Conservation (phyloP, 1,140 invertebrate genomes). For the Drosophila santomea region DNA sequence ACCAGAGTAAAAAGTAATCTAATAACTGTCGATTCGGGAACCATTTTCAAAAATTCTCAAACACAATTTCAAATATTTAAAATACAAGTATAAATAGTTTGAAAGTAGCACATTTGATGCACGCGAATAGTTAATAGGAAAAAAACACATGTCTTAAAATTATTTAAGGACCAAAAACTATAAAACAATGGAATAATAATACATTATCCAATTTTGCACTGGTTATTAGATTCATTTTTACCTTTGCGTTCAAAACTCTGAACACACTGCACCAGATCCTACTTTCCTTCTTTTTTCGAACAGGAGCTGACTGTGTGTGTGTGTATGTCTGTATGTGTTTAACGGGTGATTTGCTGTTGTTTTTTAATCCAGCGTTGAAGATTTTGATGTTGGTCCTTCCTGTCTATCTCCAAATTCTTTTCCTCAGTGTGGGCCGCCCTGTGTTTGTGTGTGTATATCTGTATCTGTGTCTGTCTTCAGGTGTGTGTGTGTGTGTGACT, state of each 20-base stretch:
- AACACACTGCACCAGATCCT: conserved; percentile 6
- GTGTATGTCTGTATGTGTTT: conserved; percentile 10
- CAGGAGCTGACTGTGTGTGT: conserved; percentile 26
- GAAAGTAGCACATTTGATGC: neutral
- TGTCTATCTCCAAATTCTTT: conserved; percentile 24
- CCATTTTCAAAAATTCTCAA: neutral
- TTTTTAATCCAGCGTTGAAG: conserved; percentile 44
- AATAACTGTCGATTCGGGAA: neutral
- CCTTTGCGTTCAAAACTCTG: conserved; percentile 5
- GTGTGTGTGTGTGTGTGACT: conserved; percentile 20
- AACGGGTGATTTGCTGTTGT: conserved; percentile 14
- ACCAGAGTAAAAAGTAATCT: conserved; percentile 6
- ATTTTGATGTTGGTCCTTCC: conserved; percentile 54
- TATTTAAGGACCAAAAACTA: neutral
- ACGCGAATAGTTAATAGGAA: neutral
- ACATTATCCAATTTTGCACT: neutral
- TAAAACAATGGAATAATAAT: neutral
- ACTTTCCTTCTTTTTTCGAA: conserved; percentile 8
- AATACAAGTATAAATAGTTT: neutral
- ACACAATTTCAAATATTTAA: neutral
- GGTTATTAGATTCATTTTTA: conserved; percentile 7
- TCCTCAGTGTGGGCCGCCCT: conserved; percentile 29
- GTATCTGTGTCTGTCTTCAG: conserved; percentile 6
- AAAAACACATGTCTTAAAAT: neutral
- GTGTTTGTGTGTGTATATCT: conserved; percentile 17